Evolutionary conservation across 2,888 invertebrate species (phyloP).

Genomic region (Trachelus tabidus): DNA sequence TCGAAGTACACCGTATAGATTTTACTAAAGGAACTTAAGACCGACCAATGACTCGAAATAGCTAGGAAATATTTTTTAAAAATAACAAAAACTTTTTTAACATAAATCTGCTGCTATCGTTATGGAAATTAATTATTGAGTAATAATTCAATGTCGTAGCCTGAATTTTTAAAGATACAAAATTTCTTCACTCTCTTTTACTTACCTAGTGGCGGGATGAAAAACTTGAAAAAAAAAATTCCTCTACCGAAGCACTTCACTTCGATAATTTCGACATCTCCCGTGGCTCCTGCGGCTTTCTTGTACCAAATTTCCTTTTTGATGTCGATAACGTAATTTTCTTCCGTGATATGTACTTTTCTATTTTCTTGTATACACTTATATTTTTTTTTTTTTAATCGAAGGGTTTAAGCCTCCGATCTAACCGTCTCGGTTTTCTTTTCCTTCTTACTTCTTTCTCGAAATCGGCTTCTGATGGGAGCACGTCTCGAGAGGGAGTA

Average conservation of each 20-base stretch:
- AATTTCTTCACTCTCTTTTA: background rate
- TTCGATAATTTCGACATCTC: background rate
- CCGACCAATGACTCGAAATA: background rate
- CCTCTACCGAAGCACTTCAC: background rate
- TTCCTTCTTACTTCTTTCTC: slow-evolving; percentile 20
- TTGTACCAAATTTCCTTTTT: background rate
- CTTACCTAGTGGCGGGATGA: background rate
- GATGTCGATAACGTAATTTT: background rate
- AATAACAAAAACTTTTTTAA: too few relatives aligned
- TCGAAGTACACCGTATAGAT: background rate
- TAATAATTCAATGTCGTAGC: background rate
- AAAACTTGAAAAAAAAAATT: background rate
- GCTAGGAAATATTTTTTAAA: background rate
- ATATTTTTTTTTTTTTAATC: background rate
- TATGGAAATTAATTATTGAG: background rate
- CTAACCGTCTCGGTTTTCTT: background rate
- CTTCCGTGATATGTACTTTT: background rate
- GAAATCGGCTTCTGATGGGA: slow-evolving; percentile 59
- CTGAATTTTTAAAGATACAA: background rate
- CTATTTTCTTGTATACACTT: background rate
- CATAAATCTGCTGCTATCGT: too few relatives aligned
- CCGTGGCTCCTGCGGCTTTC: background rate
- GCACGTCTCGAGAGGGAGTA: slow-evolving; percentile 65
- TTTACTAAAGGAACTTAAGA: background rate
- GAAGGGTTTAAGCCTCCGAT: background rate